Evolutionary conservation across 1,140 invertebrate species (phyloP).

Genomic region (Zaprionus camerounensis): DNA sequence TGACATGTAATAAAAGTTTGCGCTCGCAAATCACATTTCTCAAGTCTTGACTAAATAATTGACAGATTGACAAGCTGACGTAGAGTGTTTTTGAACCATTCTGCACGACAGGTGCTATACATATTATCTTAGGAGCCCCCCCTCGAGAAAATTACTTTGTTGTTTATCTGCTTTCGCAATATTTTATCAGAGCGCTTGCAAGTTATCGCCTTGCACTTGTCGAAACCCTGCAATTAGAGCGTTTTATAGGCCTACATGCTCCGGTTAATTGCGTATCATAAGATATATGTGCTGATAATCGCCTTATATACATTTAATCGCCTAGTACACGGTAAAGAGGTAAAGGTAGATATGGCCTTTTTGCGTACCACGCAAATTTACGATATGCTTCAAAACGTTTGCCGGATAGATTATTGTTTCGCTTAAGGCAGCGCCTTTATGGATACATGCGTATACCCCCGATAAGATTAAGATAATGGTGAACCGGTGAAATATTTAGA

Average conservation of each 20-base stretch:
- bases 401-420: constrained; percentile 26
- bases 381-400: constrained; percentile 35
- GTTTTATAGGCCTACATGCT: constrained; percentile 11
- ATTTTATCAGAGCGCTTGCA: constrained; percentile 2
- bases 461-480: constrained; percentile 46
- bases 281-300: constrained; percentile 14
- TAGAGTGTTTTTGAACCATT: background rate
- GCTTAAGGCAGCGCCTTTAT: constrained; percentile 29
- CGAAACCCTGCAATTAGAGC: constrained; percentile 24
- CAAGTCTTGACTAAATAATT: constrained; percentile 1
- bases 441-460: constrained; percentile 22
- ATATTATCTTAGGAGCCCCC: background rate
- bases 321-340: background rate
- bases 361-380: constrained; percentile 14
- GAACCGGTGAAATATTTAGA: constrained; percentile 7
- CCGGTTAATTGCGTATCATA: constrained; percentile 16
- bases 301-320: background rate
- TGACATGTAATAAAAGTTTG: constrained; percentile 17
- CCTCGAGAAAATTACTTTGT: constrained; percentile 1
- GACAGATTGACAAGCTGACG: constrained; percentile 1
- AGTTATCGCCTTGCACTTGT: constrained; percentile 29
- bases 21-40: background rate
- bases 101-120: background rate
- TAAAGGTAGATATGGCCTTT: background rate
- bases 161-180: background rate